Conservation (phyloP, 2,888 invertebrate species). For the Hemistola chrysoprasaria region DNA sequence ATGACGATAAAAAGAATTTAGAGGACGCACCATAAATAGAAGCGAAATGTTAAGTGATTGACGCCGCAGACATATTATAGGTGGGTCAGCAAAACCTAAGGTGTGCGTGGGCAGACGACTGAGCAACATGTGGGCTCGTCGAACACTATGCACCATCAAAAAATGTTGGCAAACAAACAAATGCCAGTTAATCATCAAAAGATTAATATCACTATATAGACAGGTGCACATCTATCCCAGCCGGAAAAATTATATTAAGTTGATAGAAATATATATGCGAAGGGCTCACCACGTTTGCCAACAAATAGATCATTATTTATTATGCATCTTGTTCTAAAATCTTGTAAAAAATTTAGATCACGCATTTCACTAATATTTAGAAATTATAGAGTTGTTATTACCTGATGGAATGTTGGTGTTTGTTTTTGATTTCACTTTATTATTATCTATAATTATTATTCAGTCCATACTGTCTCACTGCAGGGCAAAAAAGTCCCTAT, state of each 20-base stretch:
- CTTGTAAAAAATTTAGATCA: too few relatives aligned
- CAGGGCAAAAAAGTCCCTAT: too few relatives aligned
- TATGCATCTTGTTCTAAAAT: too few relatives aligned
- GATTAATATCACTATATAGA: constrained; percentile 31
- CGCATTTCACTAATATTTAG: too few relatives aligned
- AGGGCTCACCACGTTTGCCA: constrained; percentile 2
- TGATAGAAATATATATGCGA: constrained; percentile 22
- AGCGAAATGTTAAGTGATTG: constrained; percentile 37
- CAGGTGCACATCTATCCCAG: constrained; percentile 13
- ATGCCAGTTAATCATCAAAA: constrained; percentile 33
- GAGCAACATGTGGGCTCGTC: constrained; percentile 34
- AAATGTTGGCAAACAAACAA: constrained; percentile 39
- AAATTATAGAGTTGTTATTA: too few relatives aligned
- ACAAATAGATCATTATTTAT: constrained; percentile 5
- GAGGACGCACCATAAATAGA: constrained; percentile 46
- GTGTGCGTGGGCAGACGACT: constrained; percentile 54
- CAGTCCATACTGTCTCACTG: too few relatives aligned
- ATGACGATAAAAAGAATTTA: constrained; percentile 43
- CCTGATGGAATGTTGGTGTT: too few relatives aligned
- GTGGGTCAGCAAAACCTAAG: constrained; percentile 47
- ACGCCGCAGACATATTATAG: constrained; percentile 35
- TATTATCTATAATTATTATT: too few relatives aligned
- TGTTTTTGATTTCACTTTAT: too few relatives aligned
- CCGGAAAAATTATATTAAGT: constrained; percentile 28
- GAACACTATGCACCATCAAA: constrained; percentile 24